Conservation (phyloP, 2,113 vertebrate species). For the Hypomesus transpacificus region DNA sequence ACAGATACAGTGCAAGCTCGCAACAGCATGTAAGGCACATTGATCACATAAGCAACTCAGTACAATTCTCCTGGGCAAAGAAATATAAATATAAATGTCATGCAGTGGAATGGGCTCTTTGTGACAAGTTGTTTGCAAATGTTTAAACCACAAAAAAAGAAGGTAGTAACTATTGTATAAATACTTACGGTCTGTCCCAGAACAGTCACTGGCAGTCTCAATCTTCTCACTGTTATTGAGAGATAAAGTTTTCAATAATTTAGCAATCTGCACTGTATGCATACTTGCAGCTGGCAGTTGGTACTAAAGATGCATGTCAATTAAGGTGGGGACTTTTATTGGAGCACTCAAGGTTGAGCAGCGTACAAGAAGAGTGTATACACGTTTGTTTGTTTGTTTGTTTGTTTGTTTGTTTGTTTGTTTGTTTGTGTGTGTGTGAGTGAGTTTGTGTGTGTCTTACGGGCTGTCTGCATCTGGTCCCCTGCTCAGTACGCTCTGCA, state of each 20-base stretch:
- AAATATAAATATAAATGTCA: conserved; percentile 25
- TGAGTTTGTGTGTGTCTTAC: conserved; percentile 65
- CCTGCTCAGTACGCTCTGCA: conserved; percentile 91
- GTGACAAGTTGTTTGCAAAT: not conserved
- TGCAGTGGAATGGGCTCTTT: conserved; percentile 22
- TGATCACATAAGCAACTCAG: not conserved
- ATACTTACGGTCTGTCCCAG: conserved; percentile 77
- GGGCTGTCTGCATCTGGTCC: conserved; percentile 85
- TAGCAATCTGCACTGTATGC: too few species aligned
- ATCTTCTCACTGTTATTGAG: conserved; percentile 84
- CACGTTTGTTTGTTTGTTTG: not conserved
- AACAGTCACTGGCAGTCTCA: conserved; percentile 87
- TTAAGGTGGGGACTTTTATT: too few species aligned
- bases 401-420: conserved; percentile 12
- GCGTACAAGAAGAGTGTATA: not conserved
- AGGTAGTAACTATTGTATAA: not conserved
- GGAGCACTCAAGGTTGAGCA: not conserved
- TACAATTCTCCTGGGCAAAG: conserved; percentile 35
- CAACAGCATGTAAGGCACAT: conserved; percentile 24
- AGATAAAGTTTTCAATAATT: conserved; percentile 30
- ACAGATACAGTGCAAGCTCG: conserved; percentile 28
- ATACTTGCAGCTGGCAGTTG: too few species aligned
- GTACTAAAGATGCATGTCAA: too few species aligned
- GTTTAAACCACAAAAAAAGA: too few species aligned
- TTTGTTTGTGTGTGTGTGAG: not conserved